Evolutionary conservation across 2,797 vertebrate genomes (phyloP), one percentile per base, ranked within the genome.

Genomic region (Onychomys leucogaster): DNA sequence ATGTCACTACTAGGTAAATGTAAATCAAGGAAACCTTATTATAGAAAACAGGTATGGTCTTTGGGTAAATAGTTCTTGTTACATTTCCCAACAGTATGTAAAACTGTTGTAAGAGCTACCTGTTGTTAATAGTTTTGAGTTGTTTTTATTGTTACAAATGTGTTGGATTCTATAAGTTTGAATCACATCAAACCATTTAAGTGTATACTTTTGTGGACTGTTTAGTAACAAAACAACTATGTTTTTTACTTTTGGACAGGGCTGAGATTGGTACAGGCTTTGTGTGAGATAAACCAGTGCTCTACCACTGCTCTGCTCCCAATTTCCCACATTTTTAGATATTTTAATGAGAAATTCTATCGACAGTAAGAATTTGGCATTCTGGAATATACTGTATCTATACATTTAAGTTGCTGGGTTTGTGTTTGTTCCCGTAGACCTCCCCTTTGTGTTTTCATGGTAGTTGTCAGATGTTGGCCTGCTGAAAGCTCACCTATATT

Each of bases 1-100:
- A 55, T 43, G 34, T 5, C n/a, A 86, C 93, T 95, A 43, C 59
- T 85, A 59, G 61, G 71, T n/a, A 92, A 85, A 91, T 37, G 76
- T 92, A 65, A 94, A 63, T 90, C 85, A 90, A 52, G 73, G 32
- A 95, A 17, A 84, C 4, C 65, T 55, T 41, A 87, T 0, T 21
- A 2, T 81, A 61, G 83, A 71, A 90, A 90, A 87, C 25, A 57
- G 1, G 32, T 87, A 83, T 5, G 17, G 8, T 78, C 85, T 88
- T 95, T 77, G 4, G 67, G 67, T 67, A 37, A 61, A 88, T n/a
- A 73, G 14, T 84, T 92, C 37, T 76, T 52, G 0, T 49, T 78
- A 93, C 17, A 80, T 73, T 90, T 96, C 59, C 71, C 1, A 76
- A 63, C 67, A 14, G 4, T 55, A 13, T 59, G 37, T 71, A 49